Base-by-base conservation (phyloP, 2,888 invertebrate genomes). In the Acanthosoma haemorrhoidale region DNA sequence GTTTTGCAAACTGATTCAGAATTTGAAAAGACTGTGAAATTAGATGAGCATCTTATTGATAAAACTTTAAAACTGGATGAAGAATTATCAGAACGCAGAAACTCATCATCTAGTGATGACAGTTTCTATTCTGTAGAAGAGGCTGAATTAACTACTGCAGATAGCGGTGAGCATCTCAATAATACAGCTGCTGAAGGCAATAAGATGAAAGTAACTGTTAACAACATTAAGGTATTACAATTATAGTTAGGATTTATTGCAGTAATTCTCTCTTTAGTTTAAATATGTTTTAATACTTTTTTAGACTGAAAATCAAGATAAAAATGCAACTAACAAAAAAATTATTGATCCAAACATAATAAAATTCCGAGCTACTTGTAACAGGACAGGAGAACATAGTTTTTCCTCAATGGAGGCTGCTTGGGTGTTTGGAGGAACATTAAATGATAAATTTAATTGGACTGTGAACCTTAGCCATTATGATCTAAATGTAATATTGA, bases 401-500 rank as follows among this genome's bases (percentile, higher is more conserved):
- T 85, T 86, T 77, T 79, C 82, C 66, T 86, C 86, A 0, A 81
- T 81, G 76, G 83, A 84, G 57, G 84, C 82, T 21, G 85, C 85
- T 5, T 77, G 79, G 13, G 77, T 78, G 66, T 81, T 85, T 74
- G 86, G 86, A 6, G 84, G 83, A 15, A 80, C 80, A 59, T 77
- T 86, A 18, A 82, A 85, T 75, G 83, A 84, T 67, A 80, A 80
- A 73, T 85, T 83, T 76, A 78, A 81, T 18, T 86, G 86, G 86
- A 80, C 83, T 71, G 84, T 86, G 3, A 82, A 84, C 73, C 79
- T 86, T 75, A 82, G 80, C 21, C 77, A 80, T 25, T 84, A 81
- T 78, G 82, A 86, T 74, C 76, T 86, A 59, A 85, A 86, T 76
- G 79, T 85, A 32, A 75, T 83, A n/a, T 77, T 83, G 43, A 80